phyloP scores from a whole-genome alignment of 2,888 invertebrate species.

The Hirtodrosophila cameraria region DNA sequence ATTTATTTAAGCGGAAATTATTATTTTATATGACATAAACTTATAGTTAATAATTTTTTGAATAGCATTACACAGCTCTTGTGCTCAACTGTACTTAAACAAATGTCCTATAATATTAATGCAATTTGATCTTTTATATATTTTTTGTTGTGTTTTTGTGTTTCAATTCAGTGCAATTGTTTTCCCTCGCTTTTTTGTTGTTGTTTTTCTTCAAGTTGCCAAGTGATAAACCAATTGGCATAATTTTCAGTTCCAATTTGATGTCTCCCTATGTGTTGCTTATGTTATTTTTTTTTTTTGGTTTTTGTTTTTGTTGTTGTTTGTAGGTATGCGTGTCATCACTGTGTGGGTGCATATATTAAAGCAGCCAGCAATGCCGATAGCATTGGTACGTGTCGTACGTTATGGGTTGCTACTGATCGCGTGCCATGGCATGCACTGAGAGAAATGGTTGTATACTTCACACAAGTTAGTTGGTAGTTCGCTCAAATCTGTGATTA shows the following conservation, averaged over 20 bases:
- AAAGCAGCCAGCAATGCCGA: constrained; percentile 28
- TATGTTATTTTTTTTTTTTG: constrained; percentile 29
- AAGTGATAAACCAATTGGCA: constrained; percentile 75
- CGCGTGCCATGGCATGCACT: constrained; percentile 68
- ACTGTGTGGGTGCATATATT: constrained; percentile 79
- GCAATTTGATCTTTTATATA: constrained; percentile 56
- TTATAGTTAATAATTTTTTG: too few species aligned
- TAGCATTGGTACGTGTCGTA: constrained; percentile 59
- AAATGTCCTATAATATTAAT: constrained; percentile 33
- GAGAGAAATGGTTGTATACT: constrained; percentile 22
- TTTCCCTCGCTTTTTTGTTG: neutral
- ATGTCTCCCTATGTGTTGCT: constrained; percentile 44
- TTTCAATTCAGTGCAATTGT: constrained; percentile 29
- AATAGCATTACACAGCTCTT: constrained; percentile 10
- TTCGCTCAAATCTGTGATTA: too few species aligned
- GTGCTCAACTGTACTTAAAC: constrained; percentile 56
- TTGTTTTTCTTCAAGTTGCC: constrained; percentile 45
- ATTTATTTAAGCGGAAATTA: constrained; percentile 52
- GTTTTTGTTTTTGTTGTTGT: constrained; percentile 24
- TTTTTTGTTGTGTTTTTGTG: constrained; percentile 17
- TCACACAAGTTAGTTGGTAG: too few species aligned
- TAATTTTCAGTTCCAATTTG: constrained; percentile 72
- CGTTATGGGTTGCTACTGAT: constrained; percentile 61
- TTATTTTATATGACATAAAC: too few species aligned
- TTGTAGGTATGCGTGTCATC: constrained; percentile 68